phyloP scores from a whole-genome alignment of 2,113 vertebrate species.

The Ageneiosus marmoratus region DNA sequence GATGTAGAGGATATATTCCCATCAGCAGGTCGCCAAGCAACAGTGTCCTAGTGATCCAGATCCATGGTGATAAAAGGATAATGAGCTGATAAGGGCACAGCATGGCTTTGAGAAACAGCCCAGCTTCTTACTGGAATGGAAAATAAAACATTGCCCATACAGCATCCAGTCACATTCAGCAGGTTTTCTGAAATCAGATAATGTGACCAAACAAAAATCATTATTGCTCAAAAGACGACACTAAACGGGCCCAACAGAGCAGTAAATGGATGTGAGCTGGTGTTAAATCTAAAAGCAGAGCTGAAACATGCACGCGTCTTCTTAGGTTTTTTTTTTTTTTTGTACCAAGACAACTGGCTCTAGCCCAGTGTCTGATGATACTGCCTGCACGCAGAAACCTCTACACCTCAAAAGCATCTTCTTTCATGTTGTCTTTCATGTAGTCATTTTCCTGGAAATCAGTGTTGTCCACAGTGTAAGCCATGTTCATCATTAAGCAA shows the following conservation, averaged over 20 bases:
- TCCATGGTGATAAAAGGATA: conserved; percentile 48
- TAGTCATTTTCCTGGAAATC: conserved; percentile 32
- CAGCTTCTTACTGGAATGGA: background rate
- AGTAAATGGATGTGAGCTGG: background rate
- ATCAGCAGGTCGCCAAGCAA: conserved; percentile 55
- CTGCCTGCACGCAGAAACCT: conserved; percentile 18
- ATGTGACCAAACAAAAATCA: background rate
- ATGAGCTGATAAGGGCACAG: conserved; percentile 42
- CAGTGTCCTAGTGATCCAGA: conserved; percentile 48
- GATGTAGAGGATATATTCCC: conserved; percentile 32
- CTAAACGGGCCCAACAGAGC: background rate
- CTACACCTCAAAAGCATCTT: conserved; percentile 24
- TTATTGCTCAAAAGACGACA: background rate
- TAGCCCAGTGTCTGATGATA: conserved; percentile 13
- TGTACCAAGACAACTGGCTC: conserved; percentile 23
- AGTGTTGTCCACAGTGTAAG: conserved; percentile 20
- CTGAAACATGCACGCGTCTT: background rate
- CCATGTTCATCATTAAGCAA: conserved; percentile 30
- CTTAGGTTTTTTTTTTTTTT: background rate
- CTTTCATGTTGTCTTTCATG: conserved; percentile 13
- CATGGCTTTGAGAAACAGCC: conserved; percentile 8
- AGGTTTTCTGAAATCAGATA: background rate
- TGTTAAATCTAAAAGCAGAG: conserved; percentile 2
- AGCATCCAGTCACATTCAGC: background rate
- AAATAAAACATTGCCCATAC: background rate